Conservation (phyloP, 2,113 vertebrate genomes). For the Rhabdomys dilectus region DNA sequence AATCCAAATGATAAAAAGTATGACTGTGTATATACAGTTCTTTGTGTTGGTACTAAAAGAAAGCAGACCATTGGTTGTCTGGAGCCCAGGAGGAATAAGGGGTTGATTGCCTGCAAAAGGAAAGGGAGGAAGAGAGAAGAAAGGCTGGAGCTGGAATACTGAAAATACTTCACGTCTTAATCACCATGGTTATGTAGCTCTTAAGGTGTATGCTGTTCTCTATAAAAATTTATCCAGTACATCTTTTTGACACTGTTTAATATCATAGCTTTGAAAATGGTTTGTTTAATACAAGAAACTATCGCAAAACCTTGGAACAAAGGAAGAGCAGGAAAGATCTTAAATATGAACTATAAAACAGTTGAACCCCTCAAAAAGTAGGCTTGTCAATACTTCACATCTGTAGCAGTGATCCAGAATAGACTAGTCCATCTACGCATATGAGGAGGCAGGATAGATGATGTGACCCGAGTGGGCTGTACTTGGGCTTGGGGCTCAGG, state of each 20-base stretch:
- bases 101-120: neutral
- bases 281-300: neutral
- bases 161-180: neutral
- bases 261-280: neutral
- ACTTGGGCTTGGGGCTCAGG: neutral
- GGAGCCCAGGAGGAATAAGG: neutral
- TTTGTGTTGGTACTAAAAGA: neutral
- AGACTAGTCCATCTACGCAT: neutral
- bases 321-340: neutral
- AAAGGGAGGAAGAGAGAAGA: neutral
- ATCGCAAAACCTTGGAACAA: neutral
- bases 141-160: neutral
- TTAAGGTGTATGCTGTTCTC: neutral
- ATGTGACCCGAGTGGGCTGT: neutral
- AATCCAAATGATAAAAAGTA: neutral
- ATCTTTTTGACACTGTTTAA: neutral
- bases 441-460: too few relatives aligned
- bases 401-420: neutral
- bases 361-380: neutral
- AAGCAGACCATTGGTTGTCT: neutral
- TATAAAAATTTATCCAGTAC: neutral
- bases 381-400: neutral
- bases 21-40: neutral
- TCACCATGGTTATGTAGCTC: neutral
- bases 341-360: neutral